phyloP scores from a whole-genome alignment of 2,113 vertebrate genomes.

The Salvator merianae region DNA sequence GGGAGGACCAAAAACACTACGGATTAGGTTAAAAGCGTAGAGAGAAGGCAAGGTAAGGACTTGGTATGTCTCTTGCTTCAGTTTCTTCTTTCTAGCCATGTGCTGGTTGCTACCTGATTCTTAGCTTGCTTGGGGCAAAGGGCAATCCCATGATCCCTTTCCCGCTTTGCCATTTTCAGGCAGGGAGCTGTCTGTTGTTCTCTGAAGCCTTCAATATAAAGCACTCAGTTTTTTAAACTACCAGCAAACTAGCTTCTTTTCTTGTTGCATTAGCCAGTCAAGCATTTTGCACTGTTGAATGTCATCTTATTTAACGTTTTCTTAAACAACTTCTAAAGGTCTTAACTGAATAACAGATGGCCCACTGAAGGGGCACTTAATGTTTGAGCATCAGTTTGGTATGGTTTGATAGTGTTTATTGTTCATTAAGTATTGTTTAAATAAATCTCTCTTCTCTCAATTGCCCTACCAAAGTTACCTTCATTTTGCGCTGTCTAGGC shows the following conservation, averaged over 20 bases:
- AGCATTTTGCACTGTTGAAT: conserved; percentile 78
- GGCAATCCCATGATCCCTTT: conserved; percentile 53
- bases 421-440: conserved; percentile 73
- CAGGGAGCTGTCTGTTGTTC: conserved; percentile 52
- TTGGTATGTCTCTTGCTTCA: no score
- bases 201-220: conserved; percentile 58
- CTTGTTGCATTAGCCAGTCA: conserved; percentile 74
- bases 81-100: no score
- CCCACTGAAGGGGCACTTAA: conserved; percentile 72
- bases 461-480: neutral
- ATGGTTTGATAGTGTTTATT: conserved; percentile 73
- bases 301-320: conserved; percentile 81
- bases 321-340: conserved; percentile 81
- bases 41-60: no score
- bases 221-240: conserved; percentile 65
- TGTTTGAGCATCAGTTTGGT: conserved; percentile 71
- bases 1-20: no score
- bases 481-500: conserved; percentile 37
- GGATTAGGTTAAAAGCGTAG: no score
- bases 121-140: neutral
- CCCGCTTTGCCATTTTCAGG: conserved; percentile 63
- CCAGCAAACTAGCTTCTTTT: conserved; percentile 67
- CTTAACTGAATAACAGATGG: conserved; percentile 79
- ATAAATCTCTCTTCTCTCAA: conserved; percentile 59
- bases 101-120: conserved; percentile 28